phyloP scores from a whole-genome alignment of 1,140 invertebrate species.

The Drosophila kepulauana region DNA sequence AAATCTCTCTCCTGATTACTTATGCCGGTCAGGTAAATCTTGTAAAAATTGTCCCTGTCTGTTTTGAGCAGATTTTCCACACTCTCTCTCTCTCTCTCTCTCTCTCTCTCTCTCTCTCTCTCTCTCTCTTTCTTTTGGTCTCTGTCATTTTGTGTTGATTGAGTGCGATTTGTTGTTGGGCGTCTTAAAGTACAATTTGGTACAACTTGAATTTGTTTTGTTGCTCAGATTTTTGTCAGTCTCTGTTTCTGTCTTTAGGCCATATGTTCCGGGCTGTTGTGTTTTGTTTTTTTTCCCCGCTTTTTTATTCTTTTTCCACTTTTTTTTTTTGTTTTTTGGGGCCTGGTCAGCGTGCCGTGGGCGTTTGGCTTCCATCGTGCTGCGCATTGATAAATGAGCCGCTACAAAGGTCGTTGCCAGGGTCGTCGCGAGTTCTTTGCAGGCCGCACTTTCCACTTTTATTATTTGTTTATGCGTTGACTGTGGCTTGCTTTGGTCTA shows the following conservation, averaged over 20 bases:
- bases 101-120: too few relatives aligned
- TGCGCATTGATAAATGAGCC: conserved; percentile 72
- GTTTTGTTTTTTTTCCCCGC: background rate
- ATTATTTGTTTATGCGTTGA: conserved; percentile 79
- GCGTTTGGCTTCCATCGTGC: conserved; percentile 58
- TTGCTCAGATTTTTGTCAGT: conserved; percentile 49
- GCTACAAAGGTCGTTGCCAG: conserved; percentile 77
- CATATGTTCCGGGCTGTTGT: conserved; percentile 64
- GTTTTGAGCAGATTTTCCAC: background rate
- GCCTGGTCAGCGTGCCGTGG: conserved; percentile 14
- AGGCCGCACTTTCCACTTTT: conserved; percentile 33
- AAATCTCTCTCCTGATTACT: conserved; percentile 58
- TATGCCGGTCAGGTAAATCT: conserved; percentile 81
- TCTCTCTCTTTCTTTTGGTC: conserved; percentile 22
- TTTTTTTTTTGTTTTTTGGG: background rate
- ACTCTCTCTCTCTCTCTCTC: too few relatives aligned
- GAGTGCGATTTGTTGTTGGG: conserved; percentile 74
- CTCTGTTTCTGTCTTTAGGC: conserved; percentile 22
- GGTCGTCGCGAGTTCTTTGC: conserved; percentile 51
- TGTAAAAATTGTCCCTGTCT: conserved; percentile 65
- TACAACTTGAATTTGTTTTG: conserved; percentile 75
- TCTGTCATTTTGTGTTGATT: conserved; percentile 29
- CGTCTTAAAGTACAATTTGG: conserved; percentile 54
- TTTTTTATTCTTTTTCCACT: background rate
- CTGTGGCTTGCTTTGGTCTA: conserved; percentile 65